These are phyloP conservation scores for Lipophrys pholis DNA, from an alignment of 2,113 vertebrate species.

Conservation along the genomic window DNA sequence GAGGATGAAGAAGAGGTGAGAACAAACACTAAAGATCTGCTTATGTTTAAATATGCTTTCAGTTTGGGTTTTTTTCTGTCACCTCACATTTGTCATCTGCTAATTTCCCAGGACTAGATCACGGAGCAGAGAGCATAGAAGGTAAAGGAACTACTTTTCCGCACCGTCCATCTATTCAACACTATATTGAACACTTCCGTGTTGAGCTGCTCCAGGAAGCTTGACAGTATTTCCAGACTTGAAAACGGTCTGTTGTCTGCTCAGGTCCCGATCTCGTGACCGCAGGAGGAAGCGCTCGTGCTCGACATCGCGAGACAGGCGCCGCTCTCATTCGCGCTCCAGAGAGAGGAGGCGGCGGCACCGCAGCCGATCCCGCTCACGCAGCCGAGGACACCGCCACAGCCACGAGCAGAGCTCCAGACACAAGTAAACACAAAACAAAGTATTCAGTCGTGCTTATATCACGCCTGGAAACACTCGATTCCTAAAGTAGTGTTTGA, in stretches of 20 bases:
- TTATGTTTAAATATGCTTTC: neutral
- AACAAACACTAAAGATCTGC: neutral
- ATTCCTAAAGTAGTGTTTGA: too few species aligned
- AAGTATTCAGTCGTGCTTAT: too few species aligned
- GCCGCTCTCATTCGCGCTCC: constrained; percentile 88
- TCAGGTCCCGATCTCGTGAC: constrained; percentile 92
- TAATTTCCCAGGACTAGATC: constrained; percentile 88
- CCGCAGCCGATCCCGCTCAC: constrained; percentile 90
- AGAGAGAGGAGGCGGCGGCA: constrained; percentile 90
- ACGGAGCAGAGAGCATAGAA: constrained; percentile 90
- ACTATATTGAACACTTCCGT: too few species aligned
- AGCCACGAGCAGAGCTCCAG: constrained; percentile 89
- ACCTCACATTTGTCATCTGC: neutral
- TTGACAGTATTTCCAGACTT: neutral
- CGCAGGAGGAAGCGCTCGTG: constrained; percentile 87
- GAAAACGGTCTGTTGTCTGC: neutral
- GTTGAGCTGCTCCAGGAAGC: too few species aligned
- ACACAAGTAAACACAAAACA: constrained; percentile 88
- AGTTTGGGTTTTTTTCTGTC: neutral
- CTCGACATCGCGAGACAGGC: constrained; percentile 86
- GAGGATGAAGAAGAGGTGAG: constrained; percentile 83
- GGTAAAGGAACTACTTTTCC: constrained; percentile 54
- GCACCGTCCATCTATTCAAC: neutral
- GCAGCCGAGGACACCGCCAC: constrained; percentile 89
- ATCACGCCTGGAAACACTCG: too few species aligned